These are phyloP conservation scores for Tricholauxania praeusta DNA, from an alignment of 2,888 invertebrate genomes.

Conservation along the genomic window DNA sequence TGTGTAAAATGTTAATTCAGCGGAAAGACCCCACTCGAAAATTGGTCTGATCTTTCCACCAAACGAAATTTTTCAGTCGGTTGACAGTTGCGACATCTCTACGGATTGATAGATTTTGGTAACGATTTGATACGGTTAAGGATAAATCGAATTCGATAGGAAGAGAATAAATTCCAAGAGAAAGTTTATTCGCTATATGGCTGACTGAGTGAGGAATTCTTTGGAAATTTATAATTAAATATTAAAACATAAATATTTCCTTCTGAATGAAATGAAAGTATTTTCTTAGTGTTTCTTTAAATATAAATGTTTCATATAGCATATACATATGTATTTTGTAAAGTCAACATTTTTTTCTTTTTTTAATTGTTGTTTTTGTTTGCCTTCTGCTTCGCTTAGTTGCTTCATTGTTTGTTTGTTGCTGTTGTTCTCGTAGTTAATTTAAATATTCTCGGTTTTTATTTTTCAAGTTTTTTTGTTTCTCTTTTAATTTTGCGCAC, in stretches of 20 bases:
- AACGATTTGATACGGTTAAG: no score
- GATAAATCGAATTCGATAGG: no score
- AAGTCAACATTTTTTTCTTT: constrained; percentile 12
- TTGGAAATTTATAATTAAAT: constrained; percentile 29
- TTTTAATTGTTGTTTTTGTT: constrained; percentile 34
- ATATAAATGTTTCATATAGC: constrained; percentile 35
- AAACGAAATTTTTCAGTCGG: no score
- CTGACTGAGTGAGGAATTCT: background rate
- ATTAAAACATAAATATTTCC: constrained; percentile 42
- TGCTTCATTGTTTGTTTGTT: constrained; percentile 27
- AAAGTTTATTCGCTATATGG: constrained; percentile 3
- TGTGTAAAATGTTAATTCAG: no score
- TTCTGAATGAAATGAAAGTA: constrained; percentile 42
- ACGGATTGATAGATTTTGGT: no score
- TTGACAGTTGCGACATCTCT: no score
- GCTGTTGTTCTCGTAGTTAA: constrained; percentile 31
- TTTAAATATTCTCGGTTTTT: constrained; percentile 54
- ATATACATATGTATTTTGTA: constrained; percentile 13
- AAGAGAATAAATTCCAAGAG: background rate
- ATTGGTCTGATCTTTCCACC: no score
- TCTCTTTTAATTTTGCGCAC: background rate
- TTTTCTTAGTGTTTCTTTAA: constrained; percentile 40
- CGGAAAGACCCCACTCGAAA: no score
- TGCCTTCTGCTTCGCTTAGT: constrained; percentile 50
- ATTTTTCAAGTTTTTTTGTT: constrained; percentile 52